Conservation (phyloP, 1,140 invertebrate genomes). For the Zaprionus ghesquierei region DNA sequence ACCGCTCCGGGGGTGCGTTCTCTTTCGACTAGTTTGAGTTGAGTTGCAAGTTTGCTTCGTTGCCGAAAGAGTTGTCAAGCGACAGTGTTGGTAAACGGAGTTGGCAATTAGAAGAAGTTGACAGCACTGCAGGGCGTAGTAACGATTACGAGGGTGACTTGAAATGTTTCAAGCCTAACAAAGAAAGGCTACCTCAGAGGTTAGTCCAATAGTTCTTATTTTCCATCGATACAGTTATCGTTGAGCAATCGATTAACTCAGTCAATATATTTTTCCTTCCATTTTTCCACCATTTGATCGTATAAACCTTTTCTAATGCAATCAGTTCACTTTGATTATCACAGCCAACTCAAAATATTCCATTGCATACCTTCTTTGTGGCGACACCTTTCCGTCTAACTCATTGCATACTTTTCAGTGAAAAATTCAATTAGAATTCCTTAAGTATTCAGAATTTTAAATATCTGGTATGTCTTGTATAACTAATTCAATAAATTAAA, state of each 20-base stretch:
- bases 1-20: conserved; percentile 24
- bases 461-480: too few relatives aligned
- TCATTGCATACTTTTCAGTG: not conserved
- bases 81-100: conserved; percentile 39
- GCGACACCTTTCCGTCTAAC: too few relatives aligned
- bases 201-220: too few relatives aligned
- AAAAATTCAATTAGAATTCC: not conserved
- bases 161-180: too few relatives aligned
- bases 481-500: not conserved
- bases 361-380: not conserved
- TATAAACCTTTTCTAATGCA: not conserved
- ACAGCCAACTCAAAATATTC: not conserved
- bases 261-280: too few relatives aligned
- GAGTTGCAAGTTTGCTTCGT: not conserved
- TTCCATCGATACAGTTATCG: too few relatives aligned
- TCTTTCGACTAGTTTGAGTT: conserved; percentile 19
- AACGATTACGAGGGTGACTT: too few relatives aligned
- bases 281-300: too few relatives aligned
- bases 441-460: not conserved
- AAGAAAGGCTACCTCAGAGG: too few relatives aligned
- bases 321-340: not conserved
- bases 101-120: too few relatives aligned
- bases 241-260: too few relatives aligned
- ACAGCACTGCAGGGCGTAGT: not conserved
- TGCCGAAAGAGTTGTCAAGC: not conserved